phyloP scores from a whole-genome alignment of 2,888 invertebrate species.

The Lycophotia porphyrea region DNA sequence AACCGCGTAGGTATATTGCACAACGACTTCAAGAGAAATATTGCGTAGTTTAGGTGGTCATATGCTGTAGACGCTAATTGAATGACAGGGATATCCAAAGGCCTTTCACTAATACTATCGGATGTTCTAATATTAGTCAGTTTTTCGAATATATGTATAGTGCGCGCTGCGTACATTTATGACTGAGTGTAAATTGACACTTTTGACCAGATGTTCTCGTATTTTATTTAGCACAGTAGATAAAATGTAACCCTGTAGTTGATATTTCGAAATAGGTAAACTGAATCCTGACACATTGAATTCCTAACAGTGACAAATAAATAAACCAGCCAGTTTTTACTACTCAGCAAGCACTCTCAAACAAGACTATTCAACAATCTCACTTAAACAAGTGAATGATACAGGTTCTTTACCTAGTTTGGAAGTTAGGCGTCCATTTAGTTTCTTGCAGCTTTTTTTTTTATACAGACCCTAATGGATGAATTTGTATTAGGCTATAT shows the following conservation, averaged over 20 bases:
- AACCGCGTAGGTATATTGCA: constrained; percentile 13
- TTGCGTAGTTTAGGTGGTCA: constrained; percentile 22
- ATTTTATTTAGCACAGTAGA: constrained; percentile 5
- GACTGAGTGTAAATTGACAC: constrained; percentile 12
- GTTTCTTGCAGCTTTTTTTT: too few relatives aligned
- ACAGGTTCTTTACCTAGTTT: too few relatives aligned
- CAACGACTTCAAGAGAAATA: constrained; percentile 24
- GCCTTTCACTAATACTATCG: constrained; percentile 27
- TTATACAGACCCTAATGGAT: too few relatives aligned
- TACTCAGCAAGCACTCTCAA: too few relatives aligned
- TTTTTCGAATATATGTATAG: not conserved
- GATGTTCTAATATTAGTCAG: not conserved
- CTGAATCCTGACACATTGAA: not conserved
- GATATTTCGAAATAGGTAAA: not conserved
- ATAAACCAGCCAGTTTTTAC: not conserved
- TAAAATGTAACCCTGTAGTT: not conserved
- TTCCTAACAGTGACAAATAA: not conserved
- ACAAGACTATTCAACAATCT: too few relatives aligned
- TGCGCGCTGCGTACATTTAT: not conserved
- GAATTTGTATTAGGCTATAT: too few relatives aligned
- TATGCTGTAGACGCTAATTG: constrained; percentile 45
- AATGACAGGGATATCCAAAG: constrained; percentile 4
- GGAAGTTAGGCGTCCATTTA: too few relatives aligned
- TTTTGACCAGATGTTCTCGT: constrained; percentile 21
- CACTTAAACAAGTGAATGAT: too few relatives aligned